Evolutionary conservation across 2,113 vertebrate genomes (phyloP), one percentile per base, ranked within the genome.

Genomic region (Paralichthys olivaceus): DNA sequence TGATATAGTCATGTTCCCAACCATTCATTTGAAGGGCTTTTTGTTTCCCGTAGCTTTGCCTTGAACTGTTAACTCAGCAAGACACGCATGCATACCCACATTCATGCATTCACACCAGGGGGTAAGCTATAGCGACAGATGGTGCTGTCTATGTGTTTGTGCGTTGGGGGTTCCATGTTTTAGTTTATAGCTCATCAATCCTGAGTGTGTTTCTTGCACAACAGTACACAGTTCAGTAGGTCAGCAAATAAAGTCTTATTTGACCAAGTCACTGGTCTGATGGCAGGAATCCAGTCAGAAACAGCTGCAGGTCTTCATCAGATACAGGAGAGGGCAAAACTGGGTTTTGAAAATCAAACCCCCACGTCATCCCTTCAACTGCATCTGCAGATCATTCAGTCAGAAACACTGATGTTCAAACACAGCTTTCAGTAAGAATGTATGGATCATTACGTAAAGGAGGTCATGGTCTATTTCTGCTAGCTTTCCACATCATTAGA

Each of bases 51-150:
- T 47, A 26, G 51, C 29, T 63, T 63, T 29, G 45, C 64, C 70
- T 75, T 64, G 45, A 65, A 78, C 47, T 78, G 8, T 67, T 75
- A 62, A 43, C 69, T 69, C 61, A 58, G 17, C 56, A 17, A 54
- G 61, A 81, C 75, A 63, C 37, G 55, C 80, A 79, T 62, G 37
- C 54, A 62, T 45, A 57, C 60, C 73, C 51, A 54, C 74, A 87
- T 69, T 79, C 49, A 79, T 76, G 49, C 56, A 67, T 32, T 7
- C 69, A 45, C 77, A 69, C n/a, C 63, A 26, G 80, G 71, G 75
- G 83, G 83, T 65, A 68, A 66, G 67, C 77, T 58, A 34, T 26
- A 51, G 57, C 2, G 26, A 70, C 79, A 85, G 83, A 83, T 87
- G 72, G 73, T 49, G 19, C 47, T 61, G 68, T 65, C 62, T 72